These are phyloP conservation scores for Forbesichthys agassizii DNA, from an alignment of 2,113 vertebrate genomes.

Conservation along the genomic window DNA sequence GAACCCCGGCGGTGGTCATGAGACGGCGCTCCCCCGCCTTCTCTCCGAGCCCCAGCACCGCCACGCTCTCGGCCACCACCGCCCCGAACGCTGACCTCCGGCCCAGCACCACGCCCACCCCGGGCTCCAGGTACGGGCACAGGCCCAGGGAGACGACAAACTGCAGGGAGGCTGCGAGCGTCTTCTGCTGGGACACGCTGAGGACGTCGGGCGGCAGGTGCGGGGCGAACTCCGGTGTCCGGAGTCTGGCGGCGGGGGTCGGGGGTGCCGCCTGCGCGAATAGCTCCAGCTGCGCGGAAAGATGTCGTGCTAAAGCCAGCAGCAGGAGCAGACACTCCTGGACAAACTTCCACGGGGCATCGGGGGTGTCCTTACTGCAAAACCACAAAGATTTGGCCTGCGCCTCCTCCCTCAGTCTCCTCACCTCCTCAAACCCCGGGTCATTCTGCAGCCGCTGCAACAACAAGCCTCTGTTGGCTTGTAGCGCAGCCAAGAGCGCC, in stretches of 20 bases:
- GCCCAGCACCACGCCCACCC: constrained; percentile 80
- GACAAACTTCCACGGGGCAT: constrained; percentile 79
- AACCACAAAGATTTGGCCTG: constrained; percentile 57
- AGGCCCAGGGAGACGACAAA: constrained; percentile 85
- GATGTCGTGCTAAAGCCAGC: constrained; percentile 75
- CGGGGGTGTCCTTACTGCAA: constrained; percentile 41
- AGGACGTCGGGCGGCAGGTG: constrained; percentile 85
- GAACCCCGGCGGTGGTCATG: constrained; percentile 57
- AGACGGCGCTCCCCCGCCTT: constrained; percentile 61
- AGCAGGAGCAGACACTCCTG: constrained; percentile 82
- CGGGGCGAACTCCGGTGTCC: constrained; percentile 77
- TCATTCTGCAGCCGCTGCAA: constrained; percentile 72
- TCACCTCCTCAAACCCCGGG: constrained; percentile 59
- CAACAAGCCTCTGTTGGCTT: constrained; percentile 71
- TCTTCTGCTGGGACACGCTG: constrained; percentile 83
- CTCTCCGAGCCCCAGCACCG: constrained; percentile 30
- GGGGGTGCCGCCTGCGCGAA: constrained; percentile 58
- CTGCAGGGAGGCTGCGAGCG: constrained; percentile 77
- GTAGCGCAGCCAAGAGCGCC: constrained; percentile 73
- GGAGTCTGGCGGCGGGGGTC: constrained; percentile 28
- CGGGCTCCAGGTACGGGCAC: constrained; percentile 82
- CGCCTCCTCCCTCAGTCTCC: constrained; percentile 58
- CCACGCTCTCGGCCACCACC: constrained; percentile 68
- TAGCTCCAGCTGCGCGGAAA: constrained; percentile 67
- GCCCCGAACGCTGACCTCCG: constrained; percentile 79